phyloP scores from a whole-genome alignment of 1,140 invertebrate species.

The Platorchestia sp. region DNA sequence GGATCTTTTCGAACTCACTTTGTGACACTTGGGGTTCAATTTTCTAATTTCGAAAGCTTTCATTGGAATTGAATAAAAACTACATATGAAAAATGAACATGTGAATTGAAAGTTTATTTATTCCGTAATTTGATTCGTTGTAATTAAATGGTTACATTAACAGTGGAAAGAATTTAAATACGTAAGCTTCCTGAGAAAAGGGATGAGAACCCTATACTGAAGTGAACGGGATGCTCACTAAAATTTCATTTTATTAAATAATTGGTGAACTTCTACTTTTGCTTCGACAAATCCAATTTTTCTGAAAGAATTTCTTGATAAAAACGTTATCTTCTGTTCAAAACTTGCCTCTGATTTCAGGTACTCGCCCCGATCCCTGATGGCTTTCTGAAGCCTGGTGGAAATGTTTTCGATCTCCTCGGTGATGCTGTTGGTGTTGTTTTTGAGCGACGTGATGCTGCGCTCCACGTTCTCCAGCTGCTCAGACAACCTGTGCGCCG shows the following conservation, averaged over 20 bases:
- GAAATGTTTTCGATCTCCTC: conserved; percentile 95
- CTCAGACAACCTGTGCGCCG: conserved; percentile 88
- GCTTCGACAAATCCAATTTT: background rate
- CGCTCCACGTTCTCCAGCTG: conserved; percentile 86
- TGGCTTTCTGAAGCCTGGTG: conserved; percentile 87
- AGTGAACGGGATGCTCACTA: background rate
- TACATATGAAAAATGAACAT: too few species aligned
- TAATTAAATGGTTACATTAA: too few species aligned
- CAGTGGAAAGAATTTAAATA: too few species aligned
- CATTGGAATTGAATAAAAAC: background rate
- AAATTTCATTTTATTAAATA: background rate
- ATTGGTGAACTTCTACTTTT: background rate
- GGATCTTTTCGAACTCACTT: background rate
- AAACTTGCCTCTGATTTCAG: conserved; percentile 83
- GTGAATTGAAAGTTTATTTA: too few species aligned
- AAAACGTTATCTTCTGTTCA: background rate
- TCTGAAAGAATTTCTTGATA: background rate
- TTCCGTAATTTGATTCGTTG: too few species aligned
- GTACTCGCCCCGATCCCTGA: conserved; percentile 92
- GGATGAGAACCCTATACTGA: background rate
- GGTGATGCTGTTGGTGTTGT: conserved; percentile 86
- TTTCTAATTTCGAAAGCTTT: background rate
- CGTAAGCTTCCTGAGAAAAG: background rate
- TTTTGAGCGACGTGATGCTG: conserved; percentile 85
- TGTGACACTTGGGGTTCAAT: background rate